Evolutionary conservation across 2,113 vertebrate genomes (phyloP).

Genomic region (Anguilla rostrata): DNA sequence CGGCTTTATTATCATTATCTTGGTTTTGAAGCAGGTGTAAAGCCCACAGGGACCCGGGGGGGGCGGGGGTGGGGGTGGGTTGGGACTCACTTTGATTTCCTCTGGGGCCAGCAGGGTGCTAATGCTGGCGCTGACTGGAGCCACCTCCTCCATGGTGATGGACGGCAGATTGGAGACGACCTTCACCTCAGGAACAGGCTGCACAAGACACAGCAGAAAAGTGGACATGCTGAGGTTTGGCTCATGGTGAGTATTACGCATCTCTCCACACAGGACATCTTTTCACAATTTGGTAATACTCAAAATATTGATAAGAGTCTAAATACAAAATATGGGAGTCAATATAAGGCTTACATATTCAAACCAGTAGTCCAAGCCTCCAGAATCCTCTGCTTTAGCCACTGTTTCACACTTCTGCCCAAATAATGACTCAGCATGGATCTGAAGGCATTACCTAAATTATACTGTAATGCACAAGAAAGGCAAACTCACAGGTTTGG

Average conservation of each 20-base stretch:
- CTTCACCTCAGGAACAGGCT: slow-evolving; percentile 91
- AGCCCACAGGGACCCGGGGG: neutral
- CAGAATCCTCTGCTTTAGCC: neutral
- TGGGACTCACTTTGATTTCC: slow-evolving; percentile 84
- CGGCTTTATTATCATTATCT: neutral
- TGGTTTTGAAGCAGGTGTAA: neutral
- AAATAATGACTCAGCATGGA: neutral
- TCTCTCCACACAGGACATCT: neutral
- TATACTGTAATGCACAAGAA: neutral
- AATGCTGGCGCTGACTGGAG: slow-evolving; percentile 84
- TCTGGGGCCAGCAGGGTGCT: slow-evolving; percentile 89
- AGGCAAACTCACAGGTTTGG: slow-evolving; percentile 83
- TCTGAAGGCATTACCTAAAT: neutral
- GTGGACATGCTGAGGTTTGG: neutral
- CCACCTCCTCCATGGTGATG: slow-evolving; percentile 91
- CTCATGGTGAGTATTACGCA: neutral
- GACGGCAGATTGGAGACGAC: slow-evolving; percentile 92
- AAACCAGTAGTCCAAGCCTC: too few relatives aligned
- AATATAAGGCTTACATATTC: neutral
- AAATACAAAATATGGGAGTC: neutral
- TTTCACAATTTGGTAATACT: neutral
- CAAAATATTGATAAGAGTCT: neutral
- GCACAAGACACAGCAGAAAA: slow-evolving; percentile 33
- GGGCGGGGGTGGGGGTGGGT: neutral
- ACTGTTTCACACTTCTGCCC: neutral